Base-by-base conservation (phyloP, 2,797 vertebrate genomes). In the Clarias pachynema region DNA sequence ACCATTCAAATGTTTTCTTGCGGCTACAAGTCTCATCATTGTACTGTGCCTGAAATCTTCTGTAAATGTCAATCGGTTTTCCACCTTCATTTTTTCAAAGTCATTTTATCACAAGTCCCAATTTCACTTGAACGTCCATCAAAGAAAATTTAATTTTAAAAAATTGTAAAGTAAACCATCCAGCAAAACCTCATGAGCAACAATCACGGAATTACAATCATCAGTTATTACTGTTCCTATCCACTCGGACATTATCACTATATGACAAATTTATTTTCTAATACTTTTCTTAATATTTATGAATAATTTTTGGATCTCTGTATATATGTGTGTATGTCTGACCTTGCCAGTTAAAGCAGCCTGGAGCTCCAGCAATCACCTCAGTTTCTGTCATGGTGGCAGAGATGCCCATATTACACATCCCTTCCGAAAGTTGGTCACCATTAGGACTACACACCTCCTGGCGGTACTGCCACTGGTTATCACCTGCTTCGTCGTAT, bases 301-400 rank as follows among this genome's bases (percentile, higher is more conserved):
- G 7, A 49, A 29, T 1, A 24, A 56, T 31, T 34, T 34, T 24
- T 26, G 16, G 5, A 14, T 63, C 34, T 44, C 77, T 40, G 22
- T 62, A 24, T 62, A 24, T 29, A 4, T 63, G 57, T 74, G 69
- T 49, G 57, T 63, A 40, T 73, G 24, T 49, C 34, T 83, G 5
- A 97, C 98, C 98, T 94, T 97, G 96, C 97, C 97, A 99, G 60
- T 96, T 94, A 69, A 92, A 97, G 91, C 97, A 98, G 0, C 98
- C 97, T 0, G 97, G 97, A 0, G 97, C 96, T 0, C 98, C 98
- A 0, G 96, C 92, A 10, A 96, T 95, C 85, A 97, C 88, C 0
- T 95, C 94, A 4, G 91, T 94, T 83, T 94, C 83, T 0, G 94
- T 93, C 90, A 99, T 96, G 88, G 94, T 93, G 0, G 96, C 96